These are phyloP conservation scores for Alosa sapidissima DNA, from an alignment of 2,797 vertebrate species.

Conservation along the genomic window DNA sequence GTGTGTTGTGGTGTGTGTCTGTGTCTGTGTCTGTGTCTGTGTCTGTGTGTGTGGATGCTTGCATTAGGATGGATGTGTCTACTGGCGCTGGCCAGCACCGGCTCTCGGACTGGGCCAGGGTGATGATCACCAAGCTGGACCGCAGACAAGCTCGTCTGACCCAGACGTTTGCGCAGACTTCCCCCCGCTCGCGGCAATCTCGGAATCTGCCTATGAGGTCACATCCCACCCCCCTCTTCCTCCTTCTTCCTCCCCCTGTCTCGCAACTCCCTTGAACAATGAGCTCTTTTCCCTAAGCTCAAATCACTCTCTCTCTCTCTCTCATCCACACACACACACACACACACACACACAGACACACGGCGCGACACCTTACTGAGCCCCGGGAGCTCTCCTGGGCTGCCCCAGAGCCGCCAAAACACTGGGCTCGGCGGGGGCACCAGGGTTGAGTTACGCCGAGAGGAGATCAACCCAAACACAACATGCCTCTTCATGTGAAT, in stretches of 20 bases:
- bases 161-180: not conserved
- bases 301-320: not conserved
- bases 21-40: not conserved
- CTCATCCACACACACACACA: not conserved
- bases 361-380: not conserved
- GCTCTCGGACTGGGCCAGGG: not conserved
- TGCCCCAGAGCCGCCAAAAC: not conserved
- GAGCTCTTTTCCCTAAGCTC: not conserved
- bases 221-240: not conserved
- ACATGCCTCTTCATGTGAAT: constrained; percentile 2
- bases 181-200: not conserved
- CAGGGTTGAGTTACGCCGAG: not conserved
- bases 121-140: constrained; percentile 23
- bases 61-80: not conserved
- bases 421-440: not conserved
- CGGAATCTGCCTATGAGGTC: not conserved
- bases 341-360: not conserved
- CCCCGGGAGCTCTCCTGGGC: not conserved
- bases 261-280: not conserved
- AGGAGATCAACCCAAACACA: not conserved
- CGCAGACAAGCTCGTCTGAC: not conserved
- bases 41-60: not conserved
- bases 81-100: not conserved
- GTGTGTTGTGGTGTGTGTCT: not conserved
- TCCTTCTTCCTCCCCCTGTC: not conserved